These are phyloP conservation scores for Dissostichus mawsoni DNA, from an alignment of 2,113 vertebrate genomes.

Conservation along the genomic window DNA sequence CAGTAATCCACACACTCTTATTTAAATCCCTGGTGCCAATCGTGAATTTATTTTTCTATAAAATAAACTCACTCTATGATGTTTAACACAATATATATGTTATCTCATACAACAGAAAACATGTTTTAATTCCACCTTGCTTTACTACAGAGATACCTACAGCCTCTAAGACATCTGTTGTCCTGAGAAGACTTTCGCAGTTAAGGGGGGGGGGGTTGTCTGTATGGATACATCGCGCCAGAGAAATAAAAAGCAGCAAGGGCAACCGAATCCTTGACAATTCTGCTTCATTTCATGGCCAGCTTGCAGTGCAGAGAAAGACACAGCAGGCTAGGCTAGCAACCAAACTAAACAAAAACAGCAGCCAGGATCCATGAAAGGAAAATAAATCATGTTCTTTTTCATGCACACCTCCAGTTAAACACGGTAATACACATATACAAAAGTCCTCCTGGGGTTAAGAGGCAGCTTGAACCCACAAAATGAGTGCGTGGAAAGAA, in stretches of 20 bases:
- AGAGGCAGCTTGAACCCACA: conserved; percentile 31
- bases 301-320: conserved; percentile 44
- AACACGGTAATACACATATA: conserved; percentile 44
- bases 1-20: conserved; percentile 32
- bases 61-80: background rate
- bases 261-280: conserved; percentile 54
- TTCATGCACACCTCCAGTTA: conserved; percentile 58
- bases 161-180: background rate
- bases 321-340: conserved; percentile 60
- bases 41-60: no score
- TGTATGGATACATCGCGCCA: background rate
- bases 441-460: conserved; percentile 50
- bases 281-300: conserved; percentile 56
- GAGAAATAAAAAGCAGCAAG: conserved; percentile 47
- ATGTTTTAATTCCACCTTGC: background rate
- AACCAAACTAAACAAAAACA: conserved; percentile 77
- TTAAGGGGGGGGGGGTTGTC: background rate
- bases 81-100: background rate
- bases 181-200: background rate
- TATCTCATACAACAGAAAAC: background rate
- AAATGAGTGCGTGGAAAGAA: conserved; percentile 42
- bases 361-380: conserved; percentile 58
- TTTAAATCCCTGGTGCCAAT: conserved; percentile 9
- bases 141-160: background rate
- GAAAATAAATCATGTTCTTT: conserved; percentile 73